Base-by-base conservation (phyloP, 2,797 vertebrate species). In the Rhinichthys osculus region DNA sequence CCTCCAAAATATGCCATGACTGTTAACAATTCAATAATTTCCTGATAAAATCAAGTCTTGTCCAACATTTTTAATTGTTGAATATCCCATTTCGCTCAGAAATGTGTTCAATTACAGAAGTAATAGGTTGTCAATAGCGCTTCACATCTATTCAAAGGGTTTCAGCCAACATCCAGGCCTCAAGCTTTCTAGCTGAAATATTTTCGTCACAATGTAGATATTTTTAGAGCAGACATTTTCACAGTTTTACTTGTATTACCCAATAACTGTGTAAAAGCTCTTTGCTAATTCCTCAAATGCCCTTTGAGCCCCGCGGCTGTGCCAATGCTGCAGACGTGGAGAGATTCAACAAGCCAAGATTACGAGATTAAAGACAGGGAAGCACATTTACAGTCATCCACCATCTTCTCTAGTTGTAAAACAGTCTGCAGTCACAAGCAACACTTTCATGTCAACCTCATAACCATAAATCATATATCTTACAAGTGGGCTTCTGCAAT, bases 261-360 rank as follows among this genome's bases (percentile, higher is more conserved):
- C 66, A 64, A 80, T 64, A 73, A 62, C 67, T 13, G 62, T 50
- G 7, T 44, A 72, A 73, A 85, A 85, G 78, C 78, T 82, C 47
- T 38, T 40, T 62, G 50, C 52, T 88, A 87, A 90, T 88, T 84
- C 87, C 83, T 73, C 76, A 72, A 73, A 76, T 76, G 86, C 83
- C 76, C 69, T 85, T 83, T 81, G 82, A 88, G 85, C 70, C 81
- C 44, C 38, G 16, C n/a, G 62, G 57, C 81, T 52, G 52, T 59
- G 50, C 54, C n/a, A 54, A 35, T 77, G 77, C 42, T 33, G 44
- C 59, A 73, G 85, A 82, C 80, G 19, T 42, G 50, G 79, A 67
- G 54, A 66, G 62, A 82, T 72, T 19, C 30, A 85, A 87, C 88
- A 67, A 87, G 57, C 73, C 42, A 70, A 82, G 85, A 89, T 89